Conservation (phyloP, 2,797 vertebrate species). For the Anguilla marmorata region DNA sequence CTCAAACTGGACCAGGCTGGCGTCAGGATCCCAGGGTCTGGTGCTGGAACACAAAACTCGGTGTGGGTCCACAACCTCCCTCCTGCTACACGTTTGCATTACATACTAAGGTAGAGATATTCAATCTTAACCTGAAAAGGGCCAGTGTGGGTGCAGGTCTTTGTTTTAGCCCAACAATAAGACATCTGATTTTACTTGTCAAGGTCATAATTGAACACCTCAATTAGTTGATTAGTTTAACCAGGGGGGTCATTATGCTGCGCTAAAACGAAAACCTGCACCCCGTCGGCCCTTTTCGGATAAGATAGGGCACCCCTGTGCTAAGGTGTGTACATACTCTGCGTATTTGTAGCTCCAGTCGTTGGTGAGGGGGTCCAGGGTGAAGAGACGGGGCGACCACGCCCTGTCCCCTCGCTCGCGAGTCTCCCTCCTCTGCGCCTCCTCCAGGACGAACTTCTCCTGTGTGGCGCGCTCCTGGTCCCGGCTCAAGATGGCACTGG, state of each 20-base stretch:
- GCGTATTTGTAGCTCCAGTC: slow-evolving; percentile 89
- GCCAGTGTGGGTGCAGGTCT: no score
- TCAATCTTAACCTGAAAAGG: no score
- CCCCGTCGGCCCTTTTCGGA: no score
- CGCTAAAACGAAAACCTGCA: no score
- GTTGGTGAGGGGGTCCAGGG: slow-evolving; percentile 66
- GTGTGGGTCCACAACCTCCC: neutral
- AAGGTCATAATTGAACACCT: no score
- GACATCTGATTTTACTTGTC: no score
- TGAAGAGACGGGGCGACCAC: slow-evolving; percentile 84
- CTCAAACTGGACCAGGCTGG: slow-evolving; percentile 85
- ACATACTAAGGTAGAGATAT: neutral
- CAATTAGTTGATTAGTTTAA: no score
- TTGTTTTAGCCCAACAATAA: no score
- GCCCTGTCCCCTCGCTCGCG: slow-evolving; percentile 77
- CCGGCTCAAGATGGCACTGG: slow-evolving; percentile 83
- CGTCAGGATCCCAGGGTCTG: slow-evolving; percentile 84
- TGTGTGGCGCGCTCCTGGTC: slow-evolving; percentile 89
- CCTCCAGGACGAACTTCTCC: slow-evolving; percentile 90
- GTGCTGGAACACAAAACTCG: slow-evolving; percentile 59
- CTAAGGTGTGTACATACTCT: slow-evolving; percentile 74
- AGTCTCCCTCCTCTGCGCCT: slow-evolving; percentile 81
- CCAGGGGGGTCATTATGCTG: no score
- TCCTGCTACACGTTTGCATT: neutral
- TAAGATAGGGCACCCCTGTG: neutral